Conservation (phyloP, 2,888 invertebrate genomes). For the Arctia plantaginis region DNA sequence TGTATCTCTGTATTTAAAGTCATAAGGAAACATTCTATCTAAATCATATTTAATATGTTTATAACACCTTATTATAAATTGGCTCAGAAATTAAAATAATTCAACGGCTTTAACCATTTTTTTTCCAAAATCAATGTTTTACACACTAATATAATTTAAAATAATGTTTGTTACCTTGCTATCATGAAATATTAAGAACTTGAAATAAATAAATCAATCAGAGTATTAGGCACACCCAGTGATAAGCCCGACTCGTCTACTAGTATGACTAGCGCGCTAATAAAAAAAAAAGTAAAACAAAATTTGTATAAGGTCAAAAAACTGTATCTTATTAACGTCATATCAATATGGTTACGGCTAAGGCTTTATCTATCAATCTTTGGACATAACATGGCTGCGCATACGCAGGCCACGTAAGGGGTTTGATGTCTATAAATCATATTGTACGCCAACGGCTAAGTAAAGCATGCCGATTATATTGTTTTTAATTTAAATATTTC, state of each 20-base stretch:
- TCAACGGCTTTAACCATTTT: too few relatives aligned
- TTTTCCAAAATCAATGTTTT: too few relatives aligned
- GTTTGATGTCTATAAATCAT: conserved; percentile 50
- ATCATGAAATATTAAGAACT: background rate
- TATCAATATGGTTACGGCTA: conserved; percentile 63
- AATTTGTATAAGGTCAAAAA: conserved; percentile 44
- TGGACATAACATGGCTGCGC: conserved; percentile 59
- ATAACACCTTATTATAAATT: too few relatives aligned
- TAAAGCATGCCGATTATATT: background rate
- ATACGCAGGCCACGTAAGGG: conserved; percentile 27
- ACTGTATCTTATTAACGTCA: conserved; percentile 60
- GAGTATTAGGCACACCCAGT: background rate
- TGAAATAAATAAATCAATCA: background rate
- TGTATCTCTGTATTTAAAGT: background rate
- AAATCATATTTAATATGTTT: too few relatives aligned
- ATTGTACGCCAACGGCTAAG: conserved; percentile 20
- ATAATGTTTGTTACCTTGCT: background rate
- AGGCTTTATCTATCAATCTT: conserved; percentile 62
- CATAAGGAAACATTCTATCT: background rate
- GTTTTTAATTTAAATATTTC: background rate
- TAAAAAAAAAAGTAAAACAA: background rate
- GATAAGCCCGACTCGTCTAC: background rate
- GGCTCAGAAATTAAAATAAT: too few relatives aligned
- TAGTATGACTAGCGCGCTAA: background rate
- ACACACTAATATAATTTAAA: too few relatives aligned